phyloP scores from a whole-genome alignment of 2,888 invertebrate genomes.

The Agapetus fuscipes region DNA sequence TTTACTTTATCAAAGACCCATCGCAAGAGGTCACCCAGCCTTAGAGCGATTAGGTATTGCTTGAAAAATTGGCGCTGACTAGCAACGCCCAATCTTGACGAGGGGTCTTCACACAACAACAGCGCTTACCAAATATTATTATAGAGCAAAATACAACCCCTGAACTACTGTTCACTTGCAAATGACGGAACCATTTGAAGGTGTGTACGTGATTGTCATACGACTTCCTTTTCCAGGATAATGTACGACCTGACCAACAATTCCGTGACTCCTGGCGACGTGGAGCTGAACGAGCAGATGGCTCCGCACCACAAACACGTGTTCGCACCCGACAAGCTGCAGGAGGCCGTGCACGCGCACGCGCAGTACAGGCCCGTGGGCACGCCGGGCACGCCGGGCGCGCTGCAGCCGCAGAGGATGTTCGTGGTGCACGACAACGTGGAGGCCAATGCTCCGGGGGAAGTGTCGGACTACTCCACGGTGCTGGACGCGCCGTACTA shows the following conservation, averaged over 20 bases:
- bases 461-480: constrained; percentile 49
- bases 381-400: constrained; percentile 27
- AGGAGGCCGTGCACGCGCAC: constrained; percentile 54
- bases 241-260: constrained; percentile 41
- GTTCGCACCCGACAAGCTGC: constrained; percentile 59
- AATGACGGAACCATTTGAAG: too few species aligned
- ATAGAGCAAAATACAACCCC: too few species aligned
- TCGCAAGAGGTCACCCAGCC: too few species aligned
- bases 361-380: constrained; percentile 29
- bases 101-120: too few species aligned
- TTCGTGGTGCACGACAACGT: constrained; percentile 65
- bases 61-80: too few species aligned
- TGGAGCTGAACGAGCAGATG: constrained; percentile 41
- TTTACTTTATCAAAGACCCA: too few species aligned
- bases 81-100: too few species aligned
- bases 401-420: constrained; percentile 52
- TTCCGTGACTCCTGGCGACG: constrained; percentile 39
- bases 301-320: constrained; percentile 52
- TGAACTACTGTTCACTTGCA: too few species aligned
- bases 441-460: constrained; percentile 56
- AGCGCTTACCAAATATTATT: too few species aligned
- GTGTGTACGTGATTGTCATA: too few species aligned
- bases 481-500: constrained; percentile 52
- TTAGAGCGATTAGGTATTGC: too few species aligned
- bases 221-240: constrained; percentile 51